Conservation (phyloP, 2,888 invertebrate genomes). For the Coenonympha glycerion region DNA sequence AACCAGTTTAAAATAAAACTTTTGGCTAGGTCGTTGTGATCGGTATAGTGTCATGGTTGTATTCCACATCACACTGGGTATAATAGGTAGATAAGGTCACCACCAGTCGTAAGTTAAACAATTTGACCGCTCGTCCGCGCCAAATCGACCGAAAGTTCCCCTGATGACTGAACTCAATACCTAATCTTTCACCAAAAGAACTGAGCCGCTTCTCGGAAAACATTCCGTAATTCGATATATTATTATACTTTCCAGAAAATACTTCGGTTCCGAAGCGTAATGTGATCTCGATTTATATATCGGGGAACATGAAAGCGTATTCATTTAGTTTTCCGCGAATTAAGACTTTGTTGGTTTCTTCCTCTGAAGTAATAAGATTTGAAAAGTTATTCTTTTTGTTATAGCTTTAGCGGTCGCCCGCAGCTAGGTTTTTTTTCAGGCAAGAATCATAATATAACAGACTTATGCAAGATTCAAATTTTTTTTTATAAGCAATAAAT, state of each 20-base stretch:
- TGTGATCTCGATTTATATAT: slow-evolving; percentile 13
- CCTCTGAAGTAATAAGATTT: not conserved
- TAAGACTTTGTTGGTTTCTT: not conserved
- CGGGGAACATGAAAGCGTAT: not conserved
- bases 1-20: too few relatives aligned
- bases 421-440: too few relatives aligned
- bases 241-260: slow-evolving; percentile 8
- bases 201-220: not conserved
- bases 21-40: too few relatives aligned
- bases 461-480: too few relatives aligned
- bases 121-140: not conserved
- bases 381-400: too few relatives aligned
- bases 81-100: not conserved
- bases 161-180: not conserved
- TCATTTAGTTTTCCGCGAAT: not conserved
- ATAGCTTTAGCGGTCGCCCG: too few relatives aligned
- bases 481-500: too few relatives aligned
- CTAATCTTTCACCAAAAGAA: not conserved
- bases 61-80: not conserved
- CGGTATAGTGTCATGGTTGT: too few relatives aligned
- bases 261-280: slow-evolving; percentile 13
- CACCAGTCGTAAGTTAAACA: not conserved
- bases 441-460: too few relatives aligned
- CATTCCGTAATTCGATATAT: not conserved
- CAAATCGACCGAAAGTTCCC: not conserved